phyloP scores from a whole-genome alignment of 1,140 invertebrate species.

The Pseudomyrmex pallidus region DNA sequence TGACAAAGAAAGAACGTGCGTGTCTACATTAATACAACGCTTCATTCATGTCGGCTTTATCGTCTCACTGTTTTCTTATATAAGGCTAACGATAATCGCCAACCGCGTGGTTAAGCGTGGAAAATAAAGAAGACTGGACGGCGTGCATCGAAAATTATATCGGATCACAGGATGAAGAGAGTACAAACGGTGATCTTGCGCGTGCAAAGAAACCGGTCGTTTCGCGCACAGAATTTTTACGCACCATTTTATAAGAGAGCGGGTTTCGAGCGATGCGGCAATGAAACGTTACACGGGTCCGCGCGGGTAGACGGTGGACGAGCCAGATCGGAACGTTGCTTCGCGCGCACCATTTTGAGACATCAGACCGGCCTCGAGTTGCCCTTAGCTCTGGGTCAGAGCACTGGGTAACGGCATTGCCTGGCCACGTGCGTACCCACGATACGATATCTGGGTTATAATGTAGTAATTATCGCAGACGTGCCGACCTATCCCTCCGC shows the following conservation, averaged over 20 bases:
- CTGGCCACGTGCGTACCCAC: conserved; percentile 57
- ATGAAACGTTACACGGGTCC: conserved; percentile 70
- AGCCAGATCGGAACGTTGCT: conserved; percentile 69
- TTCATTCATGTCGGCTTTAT: conserved; percentile 15
- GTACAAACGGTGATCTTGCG: conserved; percentile 36
- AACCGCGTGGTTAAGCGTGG: conserved; percentile 12
- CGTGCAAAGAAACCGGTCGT: conserved; percentile 65
- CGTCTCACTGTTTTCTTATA: not conserved
- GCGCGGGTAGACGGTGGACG: conserved; percentile 67
- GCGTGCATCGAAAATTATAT: conserved; percentile 63
- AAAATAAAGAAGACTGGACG: conserved; percentile 25
- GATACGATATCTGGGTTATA: conserved; percentile 80
- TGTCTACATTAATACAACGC: not conserved
- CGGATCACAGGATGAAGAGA: conserved; percentile 58
- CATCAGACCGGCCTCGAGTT: conserved; percentile 70
- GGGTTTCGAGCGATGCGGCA: conserved; percentile 27
- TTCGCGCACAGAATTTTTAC: conserved; percentile 67
- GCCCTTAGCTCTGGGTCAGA: conserved; percentile 83
- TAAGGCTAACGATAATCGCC: conserved; percentile 23
- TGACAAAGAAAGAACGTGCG: not conserved
- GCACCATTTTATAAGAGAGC: conserved; percentile 65
- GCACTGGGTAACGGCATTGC: conserved; percentile 80
- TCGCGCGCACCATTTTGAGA: conserved; percentile 75
- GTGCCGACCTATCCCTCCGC: conserved; percentile 61
- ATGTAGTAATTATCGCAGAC: conserved; percentile 78